A percentile compares a stretch with the other conserved stretches of the same genome.
phyloP scores from a whole-genome alignment of 1,140 invertebrate species.

The Apis florea region DNA sequence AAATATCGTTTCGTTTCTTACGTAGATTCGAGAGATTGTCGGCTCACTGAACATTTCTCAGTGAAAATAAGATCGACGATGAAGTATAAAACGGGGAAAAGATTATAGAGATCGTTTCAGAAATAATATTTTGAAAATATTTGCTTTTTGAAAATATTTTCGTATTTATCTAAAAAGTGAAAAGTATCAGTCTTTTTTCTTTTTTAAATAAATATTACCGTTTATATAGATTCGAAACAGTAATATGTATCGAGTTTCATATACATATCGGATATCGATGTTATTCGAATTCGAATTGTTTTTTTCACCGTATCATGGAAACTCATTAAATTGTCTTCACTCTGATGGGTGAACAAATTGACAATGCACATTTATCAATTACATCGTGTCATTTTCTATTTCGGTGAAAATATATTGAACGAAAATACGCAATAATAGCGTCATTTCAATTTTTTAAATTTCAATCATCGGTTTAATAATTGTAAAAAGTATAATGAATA shows the following conservation, averaged over 20 bases:
- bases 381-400: neutral
- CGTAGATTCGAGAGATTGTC: neutral
- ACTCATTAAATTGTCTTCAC: neutral
- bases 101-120: neutral
- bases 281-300: neutral
- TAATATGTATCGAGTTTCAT: neutral
- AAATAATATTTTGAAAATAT: neutral
- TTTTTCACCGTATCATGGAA: neutral
- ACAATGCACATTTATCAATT: neutral
- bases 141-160: neutral
- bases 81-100: too few relatives aligned
- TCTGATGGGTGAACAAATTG: neutral
- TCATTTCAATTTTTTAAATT: too few relatives aligned
- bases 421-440: neutral
- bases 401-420: neutral
- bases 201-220: neutral
- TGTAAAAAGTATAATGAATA: neutral
- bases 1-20: conserved; percentile 56
- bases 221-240: neutral
- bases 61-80: neutral
- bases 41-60: neutral
- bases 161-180: neutral
- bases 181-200: neutral
- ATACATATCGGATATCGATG: neutral
- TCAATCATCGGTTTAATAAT: neutral